Conservation (phyloP, 2,797 vertebrate genomes). For the Chrysocyon brachyurus region DNA sequence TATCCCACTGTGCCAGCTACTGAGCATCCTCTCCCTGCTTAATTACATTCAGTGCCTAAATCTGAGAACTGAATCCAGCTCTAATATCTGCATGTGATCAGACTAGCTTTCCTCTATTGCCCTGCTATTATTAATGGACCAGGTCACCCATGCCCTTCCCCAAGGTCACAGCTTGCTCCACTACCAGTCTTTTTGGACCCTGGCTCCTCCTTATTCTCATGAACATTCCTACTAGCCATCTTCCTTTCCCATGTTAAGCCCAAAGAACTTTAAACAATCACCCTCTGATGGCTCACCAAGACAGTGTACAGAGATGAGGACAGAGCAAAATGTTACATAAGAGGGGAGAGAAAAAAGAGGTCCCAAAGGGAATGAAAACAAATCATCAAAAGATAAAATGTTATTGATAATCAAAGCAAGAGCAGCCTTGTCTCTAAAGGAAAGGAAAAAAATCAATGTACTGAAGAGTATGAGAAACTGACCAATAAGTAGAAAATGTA, state of each 20-base stretch:
- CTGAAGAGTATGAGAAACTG: background rate
- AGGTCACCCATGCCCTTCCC: background rate
- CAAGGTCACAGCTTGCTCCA: background rate
- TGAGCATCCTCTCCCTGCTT: background rate
- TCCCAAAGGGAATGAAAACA: background rate
- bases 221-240: background rate
- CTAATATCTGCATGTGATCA: background rate
- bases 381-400: slow-evolving; percentile 15
- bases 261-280: background rate
- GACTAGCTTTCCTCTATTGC: background rate
- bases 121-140: background rate
- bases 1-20: background rate
- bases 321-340: background rate
- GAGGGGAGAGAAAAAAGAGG: background rate
- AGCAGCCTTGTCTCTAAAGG: background rate
- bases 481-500: slow-evolving; percentile 20
- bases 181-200: background rate
- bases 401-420: background rate
- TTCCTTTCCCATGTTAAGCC: background rate
- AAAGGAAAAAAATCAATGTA: background rate
- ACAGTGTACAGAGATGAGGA: background rate
- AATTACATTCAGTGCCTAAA: background rate
- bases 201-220: background rate
- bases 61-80: background rate
- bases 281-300: background rate